A percentile compares a stretch with the other conserved stretches of the same genome.
Evolutionary conservation across 2,113 vertebrate species (phyloP).

Genomic region (Zapus hudsonius): DNA sequence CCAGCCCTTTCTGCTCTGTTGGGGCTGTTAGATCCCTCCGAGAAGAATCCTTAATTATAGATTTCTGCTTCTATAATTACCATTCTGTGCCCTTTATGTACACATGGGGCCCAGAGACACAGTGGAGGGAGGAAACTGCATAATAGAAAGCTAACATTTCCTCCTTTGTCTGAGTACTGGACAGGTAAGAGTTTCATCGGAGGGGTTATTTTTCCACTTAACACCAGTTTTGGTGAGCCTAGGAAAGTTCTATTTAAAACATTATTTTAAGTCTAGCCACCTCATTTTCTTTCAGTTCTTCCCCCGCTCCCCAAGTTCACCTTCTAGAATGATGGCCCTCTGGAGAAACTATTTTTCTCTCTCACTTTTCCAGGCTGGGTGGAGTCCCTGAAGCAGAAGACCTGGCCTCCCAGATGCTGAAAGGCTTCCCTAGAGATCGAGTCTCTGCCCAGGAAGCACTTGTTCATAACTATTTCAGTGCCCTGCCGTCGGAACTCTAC

Average conservation of each 20-base stretch:
- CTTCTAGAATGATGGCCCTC: conserved; percentile 17
- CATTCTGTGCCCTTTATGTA: not conserved
- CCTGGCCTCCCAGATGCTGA: conserved; percentile 90
- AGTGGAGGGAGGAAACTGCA: not conserved
- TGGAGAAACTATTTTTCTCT: conserved; percentile 22
- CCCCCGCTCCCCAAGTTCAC: not conserved
- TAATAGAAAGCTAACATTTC: not conserved
- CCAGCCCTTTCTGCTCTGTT: conserved; percentile 5
- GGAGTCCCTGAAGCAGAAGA: conserved; percentile 90
- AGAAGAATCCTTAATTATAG: conserved; percentile 29
- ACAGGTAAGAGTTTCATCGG: not conserved
- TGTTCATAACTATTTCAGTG: conserved; percentile 90
- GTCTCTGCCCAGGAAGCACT: conserved; percentile 87
- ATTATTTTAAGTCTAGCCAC: not conserved
- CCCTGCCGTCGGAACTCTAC: conserved; percentile 89
- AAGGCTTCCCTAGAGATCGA: conserved; percentile 83
- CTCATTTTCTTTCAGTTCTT: not conserved
- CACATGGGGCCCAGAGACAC: not conserved
- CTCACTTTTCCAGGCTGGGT: conserved; percentile 85
- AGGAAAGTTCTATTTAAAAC: not conserved
- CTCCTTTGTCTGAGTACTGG: not conserved
- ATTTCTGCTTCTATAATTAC: conserved; percentile 40
- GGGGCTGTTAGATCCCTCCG: not conserved
- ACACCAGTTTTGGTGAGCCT: not conserved
- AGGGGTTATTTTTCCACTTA: not conserved